phyloP scores from a whole-genome alignment of 2,888 invertebrate species.

The Lochmaea capreae region DNA sequence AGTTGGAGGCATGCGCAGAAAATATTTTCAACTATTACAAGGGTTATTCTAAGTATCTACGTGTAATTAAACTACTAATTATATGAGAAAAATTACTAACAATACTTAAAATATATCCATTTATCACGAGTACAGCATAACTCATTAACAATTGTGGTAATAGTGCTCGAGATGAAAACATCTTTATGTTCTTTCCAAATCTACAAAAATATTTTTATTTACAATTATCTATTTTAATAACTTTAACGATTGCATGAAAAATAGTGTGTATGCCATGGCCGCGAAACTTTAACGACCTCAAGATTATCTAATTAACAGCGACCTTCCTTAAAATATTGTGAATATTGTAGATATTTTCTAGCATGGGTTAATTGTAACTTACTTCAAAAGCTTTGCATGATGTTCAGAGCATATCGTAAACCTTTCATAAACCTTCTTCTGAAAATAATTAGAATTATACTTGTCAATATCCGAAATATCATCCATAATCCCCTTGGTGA shows the following conservation, averaged over 20 bases:
- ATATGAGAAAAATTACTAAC: conserved; percentile 14
- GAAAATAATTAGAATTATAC: conserved; percentile 45
- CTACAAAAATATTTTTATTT: conserved; percentile 36
- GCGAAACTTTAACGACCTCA: too few relatives aligned
- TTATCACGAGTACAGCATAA: conserved; percentile 41
- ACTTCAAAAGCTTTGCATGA: conserved; percentile 44
- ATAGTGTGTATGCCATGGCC: too few relatives aligned
- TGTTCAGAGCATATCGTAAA: conserved; percentile 45
- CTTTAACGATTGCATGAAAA: too few relatives aligned
- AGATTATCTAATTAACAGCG: too few relatives aligned
- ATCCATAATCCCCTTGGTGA: conserved; percentile 40
- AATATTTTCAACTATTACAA: background rate
- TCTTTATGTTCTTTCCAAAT: conserved; percentile 42
- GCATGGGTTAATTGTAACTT: too few relatives aligned
- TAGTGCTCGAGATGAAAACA: conserved; percentile 38
- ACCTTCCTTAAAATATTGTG: too few relatives aligned
- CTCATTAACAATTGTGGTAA: conserved; percentile 44
- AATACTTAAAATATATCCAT: conserved; percentile 38
- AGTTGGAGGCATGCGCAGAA: too few relatives aligned
- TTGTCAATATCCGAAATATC: conserved; percentile 36
- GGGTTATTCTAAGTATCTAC: too few relatives aligned
- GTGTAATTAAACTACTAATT: too few relatives aligned
- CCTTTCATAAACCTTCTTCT: conserved; percentile 38
- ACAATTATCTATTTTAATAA: too few relatives aligned
- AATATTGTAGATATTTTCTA: too few relatives aligned